These are phyloP conservation scores for Sander lucioperca DNA, from an alignment of 2,113 vertebrate species.

Conservation along the genomic window DNA sequence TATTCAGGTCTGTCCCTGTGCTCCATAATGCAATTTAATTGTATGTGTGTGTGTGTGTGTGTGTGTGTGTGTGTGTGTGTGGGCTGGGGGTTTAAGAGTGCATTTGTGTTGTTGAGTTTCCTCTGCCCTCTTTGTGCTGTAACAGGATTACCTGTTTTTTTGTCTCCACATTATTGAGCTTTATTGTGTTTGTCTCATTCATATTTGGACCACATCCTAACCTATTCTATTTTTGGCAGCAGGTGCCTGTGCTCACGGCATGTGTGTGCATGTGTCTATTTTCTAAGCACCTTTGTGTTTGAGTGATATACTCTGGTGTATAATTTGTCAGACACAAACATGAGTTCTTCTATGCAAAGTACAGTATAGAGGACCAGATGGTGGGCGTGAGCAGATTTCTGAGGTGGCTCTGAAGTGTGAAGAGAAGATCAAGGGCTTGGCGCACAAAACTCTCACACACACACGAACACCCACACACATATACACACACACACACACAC, in stretches of 20 bases:
- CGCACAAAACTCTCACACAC: too few species aligned
- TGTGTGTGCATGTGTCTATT: conserved; percentile 9
- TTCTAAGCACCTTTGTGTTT: not conserved
- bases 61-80: conserved; percentile 20
- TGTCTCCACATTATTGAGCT: conserved; percentile 35
- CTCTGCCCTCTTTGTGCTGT: conserved; percentile 4
- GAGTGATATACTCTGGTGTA: conserved; percentile 6
- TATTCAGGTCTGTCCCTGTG: conserved; percentile 39
- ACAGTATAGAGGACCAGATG: conserved; percentile 55
- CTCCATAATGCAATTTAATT: conserved; percentile 35
- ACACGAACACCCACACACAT: too few species aligned
- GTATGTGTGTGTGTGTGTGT: conserved; percentile 2
- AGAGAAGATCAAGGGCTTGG: conserved; percentile 65
- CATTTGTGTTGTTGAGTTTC: conserved; percentile 3
- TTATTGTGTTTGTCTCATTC: conserved; percentile 47
- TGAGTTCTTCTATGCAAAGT: conserved; percentile 5
- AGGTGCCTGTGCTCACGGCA: conserved; percentile 4
- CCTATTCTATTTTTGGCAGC: conserved; percentile 34
- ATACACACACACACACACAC: too few species aligned
- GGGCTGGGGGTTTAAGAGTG: not conserved
- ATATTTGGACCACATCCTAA: conserved; percentile 22
- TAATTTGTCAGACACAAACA: conserved; percentile 16
- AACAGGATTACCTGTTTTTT: conserved; percentile 50
- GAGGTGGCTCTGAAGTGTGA: conserved; percentile 57
- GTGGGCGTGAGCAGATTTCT: conserved; percentile 56